Percentiles rank a stretch among this genome's conserved stretches.
Conservation (phyloP, 2,797 vertebrate species). For the Salarias fasciatus region DNA sequence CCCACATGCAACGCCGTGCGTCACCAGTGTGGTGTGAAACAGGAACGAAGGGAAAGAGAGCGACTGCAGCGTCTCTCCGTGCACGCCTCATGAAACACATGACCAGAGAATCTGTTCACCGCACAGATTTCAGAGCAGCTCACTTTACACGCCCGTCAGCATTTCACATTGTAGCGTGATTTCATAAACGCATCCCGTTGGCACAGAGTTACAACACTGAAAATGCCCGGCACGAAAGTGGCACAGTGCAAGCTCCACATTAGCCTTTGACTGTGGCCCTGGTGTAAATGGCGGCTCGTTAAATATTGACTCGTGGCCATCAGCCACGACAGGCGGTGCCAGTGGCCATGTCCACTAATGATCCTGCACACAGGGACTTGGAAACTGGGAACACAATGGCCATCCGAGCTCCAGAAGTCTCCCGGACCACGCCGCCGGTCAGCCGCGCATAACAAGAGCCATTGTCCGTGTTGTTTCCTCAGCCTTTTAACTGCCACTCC, state of each 20-base stretch:
- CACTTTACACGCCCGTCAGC: neutral
- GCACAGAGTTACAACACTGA: neutral
- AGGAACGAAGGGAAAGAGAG: slow-evolving; percentile 39
- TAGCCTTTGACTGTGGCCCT: too few relatives aligned
- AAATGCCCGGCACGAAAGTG: slow-evolving; percentile 15
- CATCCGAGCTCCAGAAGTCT: slow-evolving; percentile 40
- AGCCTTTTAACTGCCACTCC: slow-evolving; percentile 49
- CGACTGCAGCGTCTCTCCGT: slow-evolving; percentile 47
- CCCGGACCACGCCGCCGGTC: slow-evolving; percentile 56
- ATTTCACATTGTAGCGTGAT: slow-evolving; percentile 9
- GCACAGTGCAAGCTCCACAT: too few relatives aligned
- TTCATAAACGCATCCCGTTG: slow-evolving; percentile 6
- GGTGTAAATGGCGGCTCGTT: slow-evolving; percentile 15
- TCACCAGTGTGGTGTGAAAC: slow-evolving; percentile 46
- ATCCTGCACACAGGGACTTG: slow-evolving; percentile 67
- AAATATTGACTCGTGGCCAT: slow-evolving; percentile 72
- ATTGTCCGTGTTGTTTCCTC: slow-evolving; percentile 60
- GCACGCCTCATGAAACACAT: slow-evolving; percentile 38
- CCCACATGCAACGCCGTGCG: slow-evolving; percentile 39
- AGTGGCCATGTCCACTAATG: slow-evolving; percentile 72
- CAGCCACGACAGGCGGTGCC: slow-evolving; percentile 55
- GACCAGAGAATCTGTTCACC: slow-evolving; percentile 51
- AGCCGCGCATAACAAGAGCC: slow-evolving; percentile 48
- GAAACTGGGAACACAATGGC: slow-evolving; percentile 55
- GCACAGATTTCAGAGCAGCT: slow-evolving; percentile 21